Conservation (phyloP, 1,140 invertebrate genomes). For the Drosophila kikkawai region DNA sequence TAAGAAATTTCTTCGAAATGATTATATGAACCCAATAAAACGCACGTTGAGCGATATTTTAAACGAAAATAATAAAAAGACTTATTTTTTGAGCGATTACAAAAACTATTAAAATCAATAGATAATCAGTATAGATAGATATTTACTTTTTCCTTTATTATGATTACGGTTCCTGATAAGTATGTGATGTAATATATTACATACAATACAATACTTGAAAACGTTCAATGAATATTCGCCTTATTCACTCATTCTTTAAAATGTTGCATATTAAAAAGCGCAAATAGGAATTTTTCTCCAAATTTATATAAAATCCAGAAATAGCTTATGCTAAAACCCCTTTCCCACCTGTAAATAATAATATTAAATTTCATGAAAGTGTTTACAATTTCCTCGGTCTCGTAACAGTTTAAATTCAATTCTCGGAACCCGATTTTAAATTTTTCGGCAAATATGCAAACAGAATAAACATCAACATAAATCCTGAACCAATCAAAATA, state of each 20-base stretch:
- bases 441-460: conserved; percentile 35
- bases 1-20: too few relatives aligned
- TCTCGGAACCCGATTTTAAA: conserved; percentile 7
- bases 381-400: not conserved
- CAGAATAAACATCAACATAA: conserved; percentile 50
- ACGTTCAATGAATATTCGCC: not conserved
- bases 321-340: not conserved
- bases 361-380: not conserved
- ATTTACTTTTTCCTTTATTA: too few relatives aligned
- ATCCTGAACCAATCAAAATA: conserved; percentile 61
- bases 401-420: conserved; percentile 5
- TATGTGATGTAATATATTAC: not conserved
- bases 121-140: too few relatives aligned
- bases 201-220: not conserved
- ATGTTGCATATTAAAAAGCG: not conserved
- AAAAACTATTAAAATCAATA: too few relatives aligned
- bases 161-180: not conserved
- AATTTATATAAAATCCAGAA: not conserved
- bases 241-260: not conserved
- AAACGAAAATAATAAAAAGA: too few relatives aligned
- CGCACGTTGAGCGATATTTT: too few relatives aligned
- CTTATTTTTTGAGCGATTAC: too few relatives aligned
- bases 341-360: not conserved
- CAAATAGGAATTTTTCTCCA: not conserved
- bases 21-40: too few relatives aligned